Conservation (phyloP, 2,888 invertebrate species). For the Helicoverpa assulta region DNA sequence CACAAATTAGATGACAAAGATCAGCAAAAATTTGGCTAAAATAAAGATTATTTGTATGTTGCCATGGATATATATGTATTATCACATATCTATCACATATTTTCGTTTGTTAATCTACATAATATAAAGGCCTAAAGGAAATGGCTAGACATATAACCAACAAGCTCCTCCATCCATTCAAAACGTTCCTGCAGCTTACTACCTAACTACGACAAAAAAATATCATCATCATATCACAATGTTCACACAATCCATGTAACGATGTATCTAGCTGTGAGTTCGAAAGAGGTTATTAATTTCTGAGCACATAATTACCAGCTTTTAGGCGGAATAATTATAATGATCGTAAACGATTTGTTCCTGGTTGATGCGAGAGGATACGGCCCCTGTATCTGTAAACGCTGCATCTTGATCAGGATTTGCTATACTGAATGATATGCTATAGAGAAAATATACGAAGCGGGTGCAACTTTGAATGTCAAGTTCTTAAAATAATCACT, state of each 20-base stretch:
- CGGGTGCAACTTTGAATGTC: background rate
- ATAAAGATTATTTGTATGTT: too few relatives aligned
- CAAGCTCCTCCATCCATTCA: background rate
- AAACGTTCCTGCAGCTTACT: background rate
- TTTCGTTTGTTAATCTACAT: too few relatives aligned
- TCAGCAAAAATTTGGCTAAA: background rate
- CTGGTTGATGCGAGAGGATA: conserved; percentile 77
- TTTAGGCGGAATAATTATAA: conserved; percentile 44
- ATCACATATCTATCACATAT: background rate
- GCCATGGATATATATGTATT: background rate
- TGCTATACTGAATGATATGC: conserved; percentile 66
- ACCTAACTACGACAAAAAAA: conserved; percentile 3
- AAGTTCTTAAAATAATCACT: background rate
- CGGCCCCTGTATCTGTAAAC: conserved; percentile 75
- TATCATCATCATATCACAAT: background rate
- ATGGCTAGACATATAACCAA: too few relatives aligned
- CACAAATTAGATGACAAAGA: background rate
- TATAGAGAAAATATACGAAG: conserved; percentile 11
- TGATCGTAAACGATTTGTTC: conserved; percentile 71
- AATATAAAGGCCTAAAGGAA: too few relatives aligned
- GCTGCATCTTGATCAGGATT: conserved; percentile 69
- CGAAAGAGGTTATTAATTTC: conserved; percentile 47
- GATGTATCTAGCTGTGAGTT: conserved; percentile 25
- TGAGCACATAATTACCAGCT: conserved; percentile 44
- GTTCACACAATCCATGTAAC: conserved; percentile 29